Conservation (phyloP, 2,888 invertebrate genomes). For the Plagiodera versicolora region DNA sequence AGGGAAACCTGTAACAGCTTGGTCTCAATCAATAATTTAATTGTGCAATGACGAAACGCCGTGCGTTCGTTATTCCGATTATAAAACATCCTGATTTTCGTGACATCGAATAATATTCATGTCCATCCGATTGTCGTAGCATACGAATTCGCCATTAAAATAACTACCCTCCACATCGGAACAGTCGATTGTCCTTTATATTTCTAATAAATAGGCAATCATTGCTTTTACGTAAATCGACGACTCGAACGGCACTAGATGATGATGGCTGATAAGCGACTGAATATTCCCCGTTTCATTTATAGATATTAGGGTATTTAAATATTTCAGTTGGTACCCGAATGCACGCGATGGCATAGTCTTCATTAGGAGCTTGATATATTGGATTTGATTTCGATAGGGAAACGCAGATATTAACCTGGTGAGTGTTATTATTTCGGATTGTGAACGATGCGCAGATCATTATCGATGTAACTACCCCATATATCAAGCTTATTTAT, state of each 20-base stretch:
- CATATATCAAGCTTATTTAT: too few species aligned
- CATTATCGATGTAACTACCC: neutral
- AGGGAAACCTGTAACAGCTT: too few species aligned
- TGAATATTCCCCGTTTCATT: constrained; percentile 37
- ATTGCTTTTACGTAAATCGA: constrained; percentile 38
- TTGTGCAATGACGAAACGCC: too few species aligned
- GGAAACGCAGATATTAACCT: constrained; percentile 20
- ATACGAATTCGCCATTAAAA: constrained; percentile 5
- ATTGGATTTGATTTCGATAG: constrained; percentile 23
- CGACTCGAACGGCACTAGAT: constrained; percentile 35
- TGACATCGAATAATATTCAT: neutral
- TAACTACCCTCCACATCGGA: neutral
- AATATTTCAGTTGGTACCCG: constrained; percentile 43
- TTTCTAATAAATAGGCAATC: constrained; percentile 38
- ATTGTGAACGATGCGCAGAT: constrained; percentile 18
- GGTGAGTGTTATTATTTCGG: constrained; percentile 17
- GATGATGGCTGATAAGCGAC: constrained; percentile 36
- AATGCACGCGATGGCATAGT: constrained; percentile 39
- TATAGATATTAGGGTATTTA: constrained; percentile 43
- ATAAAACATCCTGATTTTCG: neutral
- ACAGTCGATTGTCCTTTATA: constrained; percentile 10
- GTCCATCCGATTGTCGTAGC: neutral
- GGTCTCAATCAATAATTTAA: too few species aligned
- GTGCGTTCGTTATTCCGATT: too few species aligned
- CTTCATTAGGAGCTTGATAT: constrained; percentile 30